Conservation (phyloP, 2,797 vertebrate species). For the Ptychobarbus kaznakovi region DNA sequence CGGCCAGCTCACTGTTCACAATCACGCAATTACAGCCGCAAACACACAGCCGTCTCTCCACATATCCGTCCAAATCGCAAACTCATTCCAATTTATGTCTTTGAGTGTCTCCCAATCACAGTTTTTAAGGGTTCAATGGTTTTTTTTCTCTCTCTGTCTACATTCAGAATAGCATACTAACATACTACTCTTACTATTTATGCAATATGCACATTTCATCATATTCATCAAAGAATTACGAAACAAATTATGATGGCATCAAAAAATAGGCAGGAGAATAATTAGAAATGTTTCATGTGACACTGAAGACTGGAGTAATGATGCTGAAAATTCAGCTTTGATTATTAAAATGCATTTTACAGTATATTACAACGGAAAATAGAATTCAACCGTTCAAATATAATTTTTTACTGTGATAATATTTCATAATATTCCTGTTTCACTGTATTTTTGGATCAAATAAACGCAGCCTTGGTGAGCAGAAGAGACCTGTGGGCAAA, state of each 20-base stretch:
- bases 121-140: neutral
- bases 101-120: neutral
- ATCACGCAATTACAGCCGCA: constrained; percentile 65
- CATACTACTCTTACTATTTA: neutral
- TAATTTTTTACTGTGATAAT: neutral
- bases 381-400: neutral
- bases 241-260: neutral
- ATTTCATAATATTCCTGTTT: neutral
- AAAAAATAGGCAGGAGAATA: neutral
- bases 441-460: neutral
- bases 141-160: neutral
- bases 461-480: neutral
- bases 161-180: neutral
- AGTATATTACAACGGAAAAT: neutral
- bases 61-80: constrained; percentile 6
- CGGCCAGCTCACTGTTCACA: constrained; percentile 53
- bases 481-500: neutral
- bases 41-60: constrained; percentile 19
- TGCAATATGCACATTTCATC: neutral
- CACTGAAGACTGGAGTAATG: neutral
- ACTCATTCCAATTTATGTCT: neutral
- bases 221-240: neutral
- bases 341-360: neutral
- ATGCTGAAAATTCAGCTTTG: neutral
- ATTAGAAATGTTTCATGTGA: neutral